Evolutionary conservation across 2,888 invertebrate species (phyloP).

Genomic region (Pyrochroa serraticornis): DNA sequence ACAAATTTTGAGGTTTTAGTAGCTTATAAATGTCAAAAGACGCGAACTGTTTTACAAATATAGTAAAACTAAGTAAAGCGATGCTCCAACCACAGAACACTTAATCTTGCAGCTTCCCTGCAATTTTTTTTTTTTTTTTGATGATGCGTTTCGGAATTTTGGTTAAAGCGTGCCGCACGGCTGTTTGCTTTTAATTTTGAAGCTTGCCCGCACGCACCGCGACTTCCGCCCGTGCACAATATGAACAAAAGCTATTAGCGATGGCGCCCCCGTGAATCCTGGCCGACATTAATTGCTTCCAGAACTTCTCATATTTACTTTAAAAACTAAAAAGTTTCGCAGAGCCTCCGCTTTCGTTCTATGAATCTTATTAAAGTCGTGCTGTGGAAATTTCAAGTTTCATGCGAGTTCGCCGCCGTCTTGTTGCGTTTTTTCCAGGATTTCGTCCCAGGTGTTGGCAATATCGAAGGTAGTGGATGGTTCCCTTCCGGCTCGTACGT

Average conservation of each 20-base stretch:
- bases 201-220: too few species aligned
- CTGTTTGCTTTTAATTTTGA: too few species aligned
- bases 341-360: neutral
- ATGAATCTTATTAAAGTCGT: constrained; percentile 25
- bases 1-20: too few species aligned
- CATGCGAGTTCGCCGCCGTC: constrained; percentile 13
- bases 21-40: too few species aligned
- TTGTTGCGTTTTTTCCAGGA: constrained; percentile 22
- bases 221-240: neutral
- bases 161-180: too few species aligned
- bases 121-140: too few species aligned
- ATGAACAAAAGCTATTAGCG: constrained; percentile 11
- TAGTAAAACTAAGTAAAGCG: too few species aligned
- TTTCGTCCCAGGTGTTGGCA: constrained; percentile 23
- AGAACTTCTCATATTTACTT: constrained; percentile 15
- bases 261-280: neutral
- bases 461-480: constrained; percentile 29
- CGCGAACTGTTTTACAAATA: too few species aligned
- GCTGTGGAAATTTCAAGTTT: constrained; percentile 18
- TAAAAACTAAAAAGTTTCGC: constrained; percentile 7
- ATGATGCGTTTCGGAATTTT: too few species aligned
- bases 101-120: too few species aligned
- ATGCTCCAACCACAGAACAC: too few species aligned
- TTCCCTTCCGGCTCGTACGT: constrained; percentile 29
- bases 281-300: constrained; percentile 15